Evolutionary conservation across 2,113 vertebrate genomes (phyloP), one percentile per base, ranked within the genome.

Genomic region (Xiphophorus hellerii): DNA sequence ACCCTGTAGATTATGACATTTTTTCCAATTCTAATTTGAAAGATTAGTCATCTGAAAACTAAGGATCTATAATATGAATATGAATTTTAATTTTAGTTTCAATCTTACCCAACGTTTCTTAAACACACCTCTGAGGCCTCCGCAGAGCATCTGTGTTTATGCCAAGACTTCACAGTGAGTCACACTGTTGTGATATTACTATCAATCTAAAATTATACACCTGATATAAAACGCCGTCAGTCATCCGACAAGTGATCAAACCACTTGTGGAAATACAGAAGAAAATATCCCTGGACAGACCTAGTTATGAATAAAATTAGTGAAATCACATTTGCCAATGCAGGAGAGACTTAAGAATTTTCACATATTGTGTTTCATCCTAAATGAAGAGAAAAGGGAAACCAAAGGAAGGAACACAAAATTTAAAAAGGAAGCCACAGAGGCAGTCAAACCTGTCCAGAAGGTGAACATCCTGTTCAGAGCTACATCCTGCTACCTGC

Each of bases 381-480:
- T 30, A 31, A 5, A n/a, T 58, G 51, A 58, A 58, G 6, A n/a
- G 9, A 39, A 28, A 72, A 63, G 15, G 66, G 37, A 5, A 22
- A 1, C 39, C 3, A 65, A 48, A 81, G 76, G 85, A 85, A 84
- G 71, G 9, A n/a, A 48, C 54, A 60, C 20, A 69, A 73, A 33
- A 42, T 13, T 28, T 15, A 15, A 31, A 80, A 25, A 62, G 84
- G 89, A 87, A 88, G 80, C 60, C 0, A 35, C 51, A 6, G 10
- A 14, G 79, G 79, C 79, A 73, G 39, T 64, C 68, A 71, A 82
- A 91, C 84, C 84, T 87, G 84, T 78, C 51, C 78, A 77, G 35
- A 84, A 92, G 87, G 84, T 89, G 88, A 75, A 90, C 90, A 82
- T 90, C 89, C 90, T 92, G 92, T 90, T 83, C 83, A 69, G 1